Evolutionary conservation across 1,140 invertebrate genomes (phyloP), one percentile per base, ranked within the genome.

Genomic region (Brachionus rubens): DNA sequence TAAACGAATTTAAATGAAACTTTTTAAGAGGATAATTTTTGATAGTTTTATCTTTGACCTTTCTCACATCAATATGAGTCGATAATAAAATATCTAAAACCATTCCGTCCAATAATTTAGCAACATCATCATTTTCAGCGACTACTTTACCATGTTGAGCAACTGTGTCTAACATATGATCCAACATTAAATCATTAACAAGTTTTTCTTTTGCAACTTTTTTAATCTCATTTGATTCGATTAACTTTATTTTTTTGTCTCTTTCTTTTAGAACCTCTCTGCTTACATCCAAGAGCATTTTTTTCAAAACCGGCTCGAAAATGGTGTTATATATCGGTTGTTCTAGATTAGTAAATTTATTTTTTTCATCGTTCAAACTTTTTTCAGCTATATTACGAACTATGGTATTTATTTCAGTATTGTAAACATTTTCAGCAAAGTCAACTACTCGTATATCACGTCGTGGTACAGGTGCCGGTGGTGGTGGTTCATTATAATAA

Each of bases 131-230:
- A 40, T 72, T 72, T 72, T 72, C 68, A 24, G 68, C 68, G 2
- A 72, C 68, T 14, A 54, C 46, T 50, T 54, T 48, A 0, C 68
- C 68, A 40, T 72, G 68, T 5, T 50, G 43, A 7, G 68, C 68
- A 33, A 72, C 68, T 3, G 68, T 72, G 10, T 72, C 68, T 16
- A 72, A 54, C 68, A 72, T 72, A 9, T 48, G 21, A 14, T 72
- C 68, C 16, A 72, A 26, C 68, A 72, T 50, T 5, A 72, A 50
- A 40, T 72, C 21, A 41, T 72, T 50, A 30, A 72, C 68, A 16
- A 72, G 26, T 54, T 72, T 72, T 72, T 72, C 68, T 50, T 72
- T 72, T 0, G 68, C 68, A 12, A 72, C 43, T 72, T 72, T 72
- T 72, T 72, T 72, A 9, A 72, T 50, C 30, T 47, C 68, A 54